Evolutionary conservation across 92 coral and sea anemone genomes (phyloP), one percentile per base, ranked within the genome.

Genomic region (Zoanthus sociatus): DNA sequence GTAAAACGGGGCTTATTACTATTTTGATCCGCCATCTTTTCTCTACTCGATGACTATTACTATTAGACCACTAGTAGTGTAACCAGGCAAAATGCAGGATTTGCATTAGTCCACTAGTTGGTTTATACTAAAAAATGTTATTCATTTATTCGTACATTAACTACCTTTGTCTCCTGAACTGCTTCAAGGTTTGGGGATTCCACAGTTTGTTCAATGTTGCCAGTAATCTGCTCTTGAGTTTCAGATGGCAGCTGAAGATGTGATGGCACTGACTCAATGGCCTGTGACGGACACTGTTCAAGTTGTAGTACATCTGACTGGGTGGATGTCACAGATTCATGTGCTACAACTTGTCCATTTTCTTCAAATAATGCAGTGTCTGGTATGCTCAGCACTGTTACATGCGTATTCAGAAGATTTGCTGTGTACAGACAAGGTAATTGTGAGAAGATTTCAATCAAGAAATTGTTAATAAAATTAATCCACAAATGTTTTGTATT

Each of bases 341-440:
- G 61, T 11, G 60, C 9, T 12, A 81, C 85, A 37, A 81, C 75
- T 16, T 81, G 76, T 20, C 75, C 66, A 53, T 71, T 86, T 14
- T 88, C 94, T 56, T 92, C 92, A 89, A 92, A 92, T 21, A 92
- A 83, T 37, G 92, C 76, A 14, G 74, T 63, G 17, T 88, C 92
- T 84, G 94, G 94, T 68, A 92, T 86, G 87, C 79, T 92, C 5
- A 91, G 86, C 33, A 92, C 92, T 4, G 94, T 68, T 50, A 92
- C 94, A 48, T 92, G 92, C 5, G 92, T 92, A 50, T 79, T 85
- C 75, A 92, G 20, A 21, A 88, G 88, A 54, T 58, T 92, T 66
- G 83, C 94, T 92, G 37, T 26, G 7, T 17, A 17, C 44, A 5
- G 56, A 48, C 30, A 47, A 68, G 64, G 5, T 18, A 31, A 82